These are phyloP conservation scores for Agelas oroides DNA, from an alignment of 37 sponge, comb jelly and placozoan species.

Conservation along the genomic window DNA sequence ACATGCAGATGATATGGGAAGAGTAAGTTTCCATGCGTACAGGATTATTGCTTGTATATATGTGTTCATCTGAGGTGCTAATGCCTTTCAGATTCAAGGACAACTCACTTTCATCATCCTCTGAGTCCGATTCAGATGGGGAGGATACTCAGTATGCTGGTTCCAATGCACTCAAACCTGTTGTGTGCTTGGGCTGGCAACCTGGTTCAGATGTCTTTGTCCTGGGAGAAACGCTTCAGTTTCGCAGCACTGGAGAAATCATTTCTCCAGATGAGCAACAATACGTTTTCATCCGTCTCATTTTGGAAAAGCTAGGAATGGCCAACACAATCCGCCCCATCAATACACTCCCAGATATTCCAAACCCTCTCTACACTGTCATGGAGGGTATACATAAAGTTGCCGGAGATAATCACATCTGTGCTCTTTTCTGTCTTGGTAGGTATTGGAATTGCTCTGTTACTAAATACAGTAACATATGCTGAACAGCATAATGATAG, in stretches of 20 bases:
- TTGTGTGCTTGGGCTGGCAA: slow-evolving; percentile 28
- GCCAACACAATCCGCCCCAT: neutral
- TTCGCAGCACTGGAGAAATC: slow-evolving; percentile 1
- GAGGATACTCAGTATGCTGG: neutral
- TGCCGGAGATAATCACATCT: neutral
- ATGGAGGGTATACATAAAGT: neutral
- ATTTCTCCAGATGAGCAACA: slow-evolving; percentile 17
- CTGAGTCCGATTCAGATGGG: slow-evolving; percentile 7
- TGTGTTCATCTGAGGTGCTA: no score
- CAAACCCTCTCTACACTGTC: slow-evolving; percentile 10
- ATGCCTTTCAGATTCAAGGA: no score
- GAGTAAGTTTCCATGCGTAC: neutral
- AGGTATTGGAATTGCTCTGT: no score
- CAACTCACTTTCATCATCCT: neutral
- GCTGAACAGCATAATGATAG: neutral
- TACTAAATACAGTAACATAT: neutral
- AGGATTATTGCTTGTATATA: no score
- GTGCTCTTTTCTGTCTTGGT: slow-evolving; percentile 24
- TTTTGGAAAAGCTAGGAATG: slow-evolving; percentile 13
- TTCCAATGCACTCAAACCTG: slow-evolving; percentile 6
- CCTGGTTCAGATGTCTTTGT: slow-evolving; percentile 26
- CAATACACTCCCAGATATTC: neutral
- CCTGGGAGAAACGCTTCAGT: slow-evolving; percentile 6
- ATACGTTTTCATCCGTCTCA: neutral
- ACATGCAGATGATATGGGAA: slow-evolving; percentile 19